Conservation (phyloP, 2,113 vertebrate genomes). For the sheep (Ovis aries) region ARS-UI_Ramb_v3.0 NC_056057.1:67234001-67234500, state of each 20-base stretch:
- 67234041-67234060: no score
- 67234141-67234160: not conserved
- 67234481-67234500: constrained; percentile 11
- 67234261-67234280: no score
- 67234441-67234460: not conserved
- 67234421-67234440: not conserved
- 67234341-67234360: not conserved
- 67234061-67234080: no score
- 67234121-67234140: not conserved
- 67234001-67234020: no score
- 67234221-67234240: not conserved
- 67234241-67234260: fast-evolving
- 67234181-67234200: not conserved
- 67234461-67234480: not conserved
- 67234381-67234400: not conserved
- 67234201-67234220: not conserved
- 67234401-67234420: not conserved
- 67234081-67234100: no score
- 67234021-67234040: no score
- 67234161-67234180: not conserved
- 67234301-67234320: no score
- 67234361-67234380: not conserved
- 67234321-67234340: not conserved
- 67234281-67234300: not conserved
- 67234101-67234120: no score